Evolutionary conservation across 2,113 vertebrate genomes (phyloP).

Genomic region (Nibea albiflora): DNA sequence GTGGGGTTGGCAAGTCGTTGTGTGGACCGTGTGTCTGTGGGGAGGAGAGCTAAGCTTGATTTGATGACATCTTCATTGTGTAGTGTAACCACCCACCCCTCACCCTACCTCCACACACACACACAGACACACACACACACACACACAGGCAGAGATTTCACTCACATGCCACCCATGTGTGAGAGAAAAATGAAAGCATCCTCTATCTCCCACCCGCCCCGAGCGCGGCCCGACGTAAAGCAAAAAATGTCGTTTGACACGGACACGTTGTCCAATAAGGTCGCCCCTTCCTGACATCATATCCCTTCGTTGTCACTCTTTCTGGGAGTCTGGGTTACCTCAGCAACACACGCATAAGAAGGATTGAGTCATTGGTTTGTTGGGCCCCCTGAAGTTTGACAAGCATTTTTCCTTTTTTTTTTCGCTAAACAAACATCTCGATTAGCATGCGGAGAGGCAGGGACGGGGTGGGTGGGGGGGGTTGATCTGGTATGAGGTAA

Average conservation of each 20-base stretch:
- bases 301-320: slow-evolving; percentile 63
- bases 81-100: slow-evolving; percentile 33
- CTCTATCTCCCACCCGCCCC: slow-evolving; percentile 19
- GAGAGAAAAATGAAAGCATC: slow-evolving; percentile 14
- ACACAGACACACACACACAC: not conserved
- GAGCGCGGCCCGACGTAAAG: not conserved
- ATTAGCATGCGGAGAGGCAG: slow-evolving; percentile 42
- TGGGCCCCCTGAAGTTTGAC: slow-evolving; percentile 69
- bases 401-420: slow-evolving; percentile 16
- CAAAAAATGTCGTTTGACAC: slow-evolving; percentile 48
- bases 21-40: not conserved
- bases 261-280: slow-evolving; percentile 39
- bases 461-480: not conserved
- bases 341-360: slow-evolving; percentile 48
- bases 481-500: slow-evolving; percentile 41
- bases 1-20: slow-evolving; percentile 23
- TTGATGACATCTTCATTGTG: slow-evolving; percentile 74
- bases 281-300: slow-evolving; percentile 68
- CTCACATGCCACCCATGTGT: slow-evolving; percentile 53
- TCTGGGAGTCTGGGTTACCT: slow-evolving; percentile 67
- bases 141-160: slow-evolving; percentile 10
- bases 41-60: slow-evolving; percentile 41
- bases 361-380: slow-evolving; percentile 63
- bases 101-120: not conserved
- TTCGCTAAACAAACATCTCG: slow-evolving; percentile 43